Evolutionary conservation across 64 coral and sea anemone genomes (phyloP), one percentile per base, ranked within the genome.

Genomic region (Pocillopora verrucosa): DNA sequence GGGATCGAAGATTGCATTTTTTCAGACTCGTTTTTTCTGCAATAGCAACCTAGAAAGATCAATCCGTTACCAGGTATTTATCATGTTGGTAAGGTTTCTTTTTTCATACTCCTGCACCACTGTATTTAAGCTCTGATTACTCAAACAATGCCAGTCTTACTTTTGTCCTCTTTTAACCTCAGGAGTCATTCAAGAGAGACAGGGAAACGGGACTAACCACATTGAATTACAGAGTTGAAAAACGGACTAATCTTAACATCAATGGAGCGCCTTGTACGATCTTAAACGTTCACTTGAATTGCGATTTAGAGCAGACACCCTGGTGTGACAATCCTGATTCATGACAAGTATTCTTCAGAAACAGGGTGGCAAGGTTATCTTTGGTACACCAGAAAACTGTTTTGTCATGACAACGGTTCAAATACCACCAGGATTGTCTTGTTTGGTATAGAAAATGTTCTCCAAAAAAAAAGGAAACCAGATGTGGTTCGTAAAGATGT

Each of bases 151-250:
- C 36, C 12, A 1, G 25, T 36, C 69, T 80, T 10, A 10, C 24
- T 80, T 60, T 36, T 16, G 11, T 73, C 3, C 34, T 83, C 36
- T 61, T 16, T 56, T 80, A 76, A 4, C 41, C 41, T 36, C 45
- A 99, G 97, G 91, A 62, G 36, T 95, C 93, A 20, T 99, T 99
- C 58, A 90, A 89, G 57, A 85, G 97, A 76, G 97, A 99, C 78
- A 88, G 91, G 30, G 34, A 89, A 83, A 99, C 97, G 59, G 97
- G 97, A 19, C 56, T 93, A 38, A 86, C 92, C 79, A 83, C 83
- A 19, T 85, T 99, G 35, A 89, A 95, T 60, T 95, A 95, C 84
- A 92, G 78, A 59, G 83, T 93, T 61, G 76, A 69, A 37, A 95
- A 88, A n/a, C 88, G 59, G 51, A 86, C 92, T 36, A 64, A 89